Conservation (phyloP, 2,797 vertebrate species). For the Eleutherodactylus coqui region DNA sequence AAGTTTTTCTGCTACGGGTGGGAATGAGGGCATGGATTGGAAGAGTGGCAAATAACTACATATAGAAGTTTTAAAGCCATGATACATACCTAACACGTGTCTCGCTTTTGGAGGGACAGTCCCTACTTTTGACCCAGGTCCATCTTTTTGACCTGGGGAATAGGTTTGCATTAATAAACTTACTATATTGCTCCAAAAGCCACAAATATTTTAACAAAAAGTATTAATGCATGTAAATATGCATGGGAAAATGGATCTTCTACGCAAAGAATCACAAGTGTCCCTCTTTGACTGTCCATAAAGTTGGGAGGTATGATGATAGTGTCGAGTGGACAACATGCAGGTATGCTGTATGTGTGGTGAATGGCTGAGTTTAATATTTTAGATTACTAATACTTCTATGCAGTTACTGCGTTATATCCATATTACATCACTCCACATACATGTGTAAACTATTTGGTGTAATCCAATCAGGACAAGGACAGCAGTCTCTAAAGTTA, state of each 20-base stretch:
- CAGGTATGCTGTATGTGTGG: neutral
- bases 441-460: neutral
- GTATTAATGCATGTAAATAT: too few relatives aligned
- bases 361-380: neutral
- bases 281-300: too few relatives aligned
- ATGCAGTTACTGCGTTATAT: neutral
- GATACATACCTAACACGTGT: too few relatives aligned
- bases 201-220: too few relatives aligned
- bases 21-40: neutral
- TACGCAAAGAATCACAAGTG: too few relatives aligned
- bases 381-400: neutral
- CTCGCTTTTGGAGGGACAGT: too few relatives aligned
- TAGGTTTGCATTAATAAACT: too few relatives aligned
- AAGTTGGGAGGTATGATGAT: neutral
- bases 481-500: neutral
- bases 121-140: too few relatives aligned
- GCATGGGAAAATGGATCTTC: too few relatives aligned
- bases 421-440: neutral
- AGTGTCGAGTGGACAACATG: neutral
- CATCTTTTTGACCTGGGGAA: too few relatives aligned
- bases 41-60: conserved; percentile 35
- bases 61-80: neutral
- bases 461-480: neutral
- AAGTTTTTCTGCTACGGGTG: conserved; percentile 23
- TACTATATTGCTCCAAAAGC: too few relatives aligned